Percentiles rank a stretch among this genome's conserved stretches.
phyloP scores from a whole-genome alignment of 2,113 vertebrate genomes.

The Polyodon spathula region DNA sequence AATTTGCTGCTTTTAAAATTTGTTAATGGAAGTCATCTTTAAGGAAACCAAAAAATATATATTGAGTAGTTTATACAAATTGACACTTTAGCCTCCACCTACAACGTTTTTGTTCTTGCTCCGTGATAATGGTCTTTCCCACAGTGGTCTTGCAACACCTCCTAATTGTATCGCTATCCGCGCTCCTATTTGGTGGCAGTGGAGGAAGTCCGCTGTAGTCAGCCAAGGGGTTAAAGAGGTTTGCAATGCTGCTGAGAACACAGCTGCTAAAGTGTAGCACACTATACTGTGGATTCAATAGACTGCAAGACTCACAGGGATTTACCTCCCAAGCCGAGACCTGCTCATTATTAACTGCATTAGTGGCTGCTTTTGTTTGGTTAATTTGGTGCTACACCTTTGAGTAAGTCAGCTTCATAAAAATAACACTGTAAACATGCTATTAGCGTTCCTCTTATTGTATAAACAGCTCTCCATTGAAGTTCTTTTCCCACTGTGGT shows the following conservation, averaged over 20 bases:
- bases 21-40: too few relatives aligned
- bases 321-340: constrained; percentile 30
- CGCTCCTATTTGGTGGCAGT: too few relatives aligned
- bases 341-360: constrained; percentile 30
- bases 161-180: too few relatives aligned
- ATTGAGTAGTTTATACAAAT: too few relatives aligned
- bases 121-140: too few relatives aligned
- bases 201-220: not conserved
- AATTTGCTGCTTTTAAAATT: too few relatives aligned
- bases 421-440: constrained; percentile 29
- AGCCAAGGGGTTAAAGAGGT: not conserved
- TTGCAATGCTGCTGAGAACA: not conserved
- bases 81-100: too few relatives aligned
- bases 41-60: too few relatives aligned
- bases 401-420: constrained; percentile 29
- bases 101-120: too few relatives aligned
- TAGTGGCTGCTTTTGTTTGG: constrained; percentile 39
- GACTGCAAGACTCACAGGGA: constrained; percentile 15
- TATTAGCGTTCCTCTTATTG: constrained; percentile 32
- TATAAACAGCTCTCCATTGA: constrained; percentile 32
- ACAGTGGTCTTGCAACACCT: too few relatives aligned
- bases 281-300: constrained; percentile 27
- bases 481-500: constrained; percentile 24
- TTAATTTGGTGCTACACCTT: constrained; percentile 38
- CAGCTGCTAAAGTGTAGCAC: not conserved